These are phyloP conservation scores for Grammomys surdaster DNA, from an alignment of 2,113 vertebrate genomes.

Conservation along the genomic window DNA sequence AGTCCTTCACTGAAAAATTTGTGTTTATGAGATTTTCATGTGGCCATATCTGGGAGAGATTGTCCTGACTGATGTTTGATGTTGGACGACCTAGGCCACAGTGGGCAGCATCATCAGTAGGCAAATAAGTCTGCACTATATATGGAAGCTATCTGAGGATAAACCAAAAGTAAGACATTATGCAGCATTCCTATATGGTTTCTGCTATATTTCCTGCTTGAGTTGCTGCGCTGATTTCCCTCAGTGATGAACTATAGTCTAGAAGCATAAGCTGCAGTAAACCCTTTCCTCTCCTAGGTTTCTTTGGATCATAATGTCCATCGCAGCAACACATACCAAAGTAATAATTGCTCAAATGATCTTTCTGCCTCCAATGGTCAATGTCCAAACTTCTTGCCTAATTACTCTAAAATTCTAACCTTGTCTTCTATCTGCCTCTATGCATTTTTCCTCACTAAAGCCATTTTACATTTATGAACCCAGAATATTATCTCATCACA, in stretches of 20 bases:
- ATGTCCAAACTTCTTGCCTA: neutral
- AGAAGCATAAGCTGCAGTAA: neutral
- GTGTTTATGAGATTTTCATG: neutral
- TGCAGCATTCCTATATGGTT: neutral
- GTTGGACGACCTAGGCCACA: neutral
- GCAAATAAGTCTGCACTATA: neutral
- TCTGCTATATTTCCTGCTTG: neutral
- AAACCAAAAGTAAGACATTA: neutral
- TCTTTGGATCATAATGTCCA: neutral
- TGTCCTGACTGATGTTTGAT: neutral
- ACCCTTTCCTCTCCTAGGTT: neutral
- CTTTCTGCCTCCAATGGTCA: neutral
- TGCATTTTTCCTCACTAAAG: neutral
- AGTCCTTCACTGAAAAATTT: neutral
- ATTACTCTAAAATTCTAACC: accelerated
- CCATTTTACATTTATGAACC: neutral
- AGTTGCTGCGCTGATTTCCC: neutral
- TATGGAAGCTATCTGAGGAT: neutral
- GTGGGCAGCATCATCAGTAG: no score
- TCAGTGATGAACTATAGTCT: no score
- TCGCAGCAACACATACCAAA: neutral
- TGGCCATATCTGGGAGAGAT: neutral
- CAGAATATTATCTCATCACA: neutral
- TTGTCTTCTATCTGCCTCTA: neutral
- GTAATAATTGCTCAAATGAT: neutral